Evolutionary conservation across 1,140 invertebrate genomes (phyloP), one percentile per base, ranked within the genome.

Genomic region (Anastrepha obliqua): DNA sequence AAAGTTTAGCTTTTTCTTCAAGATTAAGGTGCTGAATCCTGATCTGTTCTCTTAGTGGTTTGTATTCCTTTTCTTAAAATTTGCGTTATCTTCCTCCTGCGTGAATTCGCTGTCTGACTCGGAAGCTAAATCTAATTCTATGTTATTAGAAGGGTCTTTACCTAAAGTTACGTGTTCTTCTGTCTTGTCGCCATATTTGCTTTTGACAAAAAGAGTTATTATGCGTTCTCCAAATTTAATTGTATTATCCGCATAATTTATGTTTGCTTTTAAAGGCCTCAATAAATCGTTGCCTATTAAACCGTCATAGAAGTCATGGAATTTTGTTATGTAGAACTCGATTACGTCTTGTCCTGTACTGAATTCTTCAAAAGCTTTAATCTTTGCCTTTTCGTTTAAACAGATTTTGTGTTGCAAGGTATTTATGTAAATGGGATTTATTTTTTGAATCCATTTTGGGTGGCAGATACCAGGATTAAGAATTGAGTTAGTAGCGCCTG

Each of bases 251-350:
- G 9, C 47, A 64, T 59, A 85, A 17, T 64, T n/a, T 29, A 87
- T 87, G 29, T 8, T 55, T 6, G 86, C 86, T 5, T 51, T 70
- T 29, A 87, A 42, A 11, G 62, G 44, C 17, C 64, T 70, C 7
- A 87, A 51, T 11, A 87, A 29, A 70, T 87, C 42, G 42, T 70
- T 87, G 0, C 44, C 86, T n/a, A 64, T 55, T 65, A 85, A 20
- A 17, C 55, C 64, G 29, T 60, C 65, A 8, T 59, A 86, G n/a
- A 74, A 86, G 11, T 74, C 60, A 47, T 86, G 59, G 13, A 65
- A 70, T 62, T 42, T 55, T 15, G 59, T 74, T 74, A 86, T 88
- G 29, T 70, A 89, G 70, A 88, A 62, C 65, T 85, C 60, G n/a
- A 88, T 39, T 15, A 65, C n/a, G 2, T 29, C 47, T 17, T 20